phyloP scores from a whole-genome alignment of 1,140 invertebrate species.

The Diabrotica virgifera region DNA sequence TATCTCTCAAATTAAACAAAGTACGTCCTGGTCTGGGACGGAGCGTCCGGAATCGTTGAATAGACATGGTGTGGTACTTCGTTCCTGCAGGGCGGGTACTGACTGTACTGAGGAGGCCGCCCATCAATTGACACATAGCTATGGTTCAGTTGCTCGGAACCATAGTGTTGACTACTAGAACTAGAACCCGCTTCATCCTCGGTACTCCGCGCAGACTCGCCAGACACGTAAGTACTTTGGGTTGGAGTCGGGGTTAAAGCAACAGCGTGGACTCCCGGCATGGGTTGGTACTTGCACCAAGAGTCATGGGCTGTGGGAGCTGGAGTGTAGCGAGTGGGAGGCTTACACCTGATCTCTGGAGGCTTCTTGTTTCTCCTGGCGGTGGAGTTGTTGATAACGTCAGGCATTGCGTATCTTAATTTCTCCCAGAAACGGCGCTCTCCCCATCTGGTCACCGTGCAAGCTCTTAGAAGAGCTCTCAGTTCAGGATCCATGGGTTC shows the following conservation, averaged over 20 bases:
- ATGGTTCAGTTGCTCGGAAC: conserved; percentile 47
- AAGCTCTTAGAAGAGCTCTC: conserved; percentile 77
- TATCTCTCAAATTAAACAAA: conserved; percentile 42
- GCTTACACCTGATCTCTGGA: conserved; percentile 47
- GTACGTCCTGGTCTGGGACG: conserved; percentile 46
- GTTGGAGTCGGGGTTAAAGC: conserved; percentile 59
- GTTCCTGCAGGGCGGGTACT: conserved; percentile 34
- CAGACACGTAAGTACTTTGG: conserved; percentile 62
- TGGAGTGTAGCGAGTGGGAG: conserved; percentile 52
- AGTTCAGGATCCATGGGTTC: conserved; percentile 76
- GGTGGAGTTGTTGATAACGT: conserved; percentile 49
- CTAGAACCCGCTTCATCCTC: conserved; percentile 60
- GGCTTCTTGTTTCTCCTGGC: conserved; percentile 44
- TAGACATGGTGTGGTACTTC: conserved; percentile 45
- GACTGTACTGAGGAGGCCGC: conserved; percentile 43
- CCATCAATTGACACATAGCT: conserved; percentile 48
- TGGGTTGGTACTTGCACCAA: conserved; percentile 52
- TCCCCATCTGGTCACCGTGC: conserved; percentile 80
- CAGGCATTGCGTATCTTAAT: conserved; percentile 83
- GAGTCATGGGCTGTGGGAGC: conserved; percentile 56
- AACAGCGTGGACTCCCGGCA: conserved; percentile 46
- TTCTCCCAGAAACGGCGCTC: conserved; percentile 89
- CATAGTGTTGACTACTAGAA: conserved; percentile 51
- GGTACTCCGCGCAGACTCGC: conserved; percentile 57
- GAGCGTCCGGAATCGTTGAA: conserved; percentile 46